phyloP scores from a whole-genome alignment of 2,888 invertebrate species.

The Punctoribates punctum region DNA sequence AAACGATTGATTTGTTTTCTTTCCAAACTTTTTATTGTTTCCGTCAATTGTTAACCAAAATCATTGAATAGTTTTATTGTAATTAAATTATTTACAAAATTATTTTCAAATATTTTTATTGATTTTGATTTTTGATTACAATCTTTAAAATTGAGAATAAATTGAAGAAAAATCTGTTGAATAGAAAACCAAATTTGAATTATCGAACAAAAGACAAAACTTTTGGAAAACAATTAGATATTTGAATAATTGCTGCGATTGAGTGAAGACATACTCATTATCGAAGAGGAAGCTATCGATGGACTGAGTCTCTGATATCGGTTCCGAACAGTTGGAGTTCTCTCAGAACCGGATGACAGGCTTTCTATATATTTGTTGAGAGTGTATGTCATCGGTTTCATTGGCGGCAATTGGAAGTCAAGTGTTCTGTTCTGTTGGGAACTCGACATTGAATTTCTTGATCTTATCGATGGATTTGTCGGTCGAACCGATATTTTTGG shows the following conservation, averaged over 20 bases:
- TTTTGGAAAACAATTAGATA: too few relatives aligned
- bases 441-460: not conserved
- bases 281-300: not conserved
- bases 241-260: not conserved
- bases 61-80: not conserved
- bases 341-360: not conserved
- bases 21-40: not conserved
- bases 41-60: not conserved
- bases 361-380: not conserved
- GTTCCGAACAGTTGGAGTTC: not conserved
- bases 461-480: not conserved
- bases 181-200: too few relatives aligned
- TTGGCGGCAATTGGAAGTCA: not conserved
- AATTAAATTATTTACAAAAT: too few relatives aligned
- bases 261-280: not conserved
- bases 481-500: not conserved
- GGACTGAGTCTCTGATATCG: not conserved
- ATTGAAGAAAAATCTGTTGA: too few relatives aligned
- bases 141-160: too few relatives aligned
- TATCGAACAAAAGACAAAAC: too few relatives aligned
- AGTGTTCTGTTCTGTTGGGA: not conserved
- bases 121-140: too few relatives aligned
- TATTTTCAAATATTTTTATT: too few relatives aligned
- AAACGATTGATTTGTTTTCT: constrained; percentile 8
- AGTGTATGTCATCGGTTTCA: not conserved